These are phyloP conservation scores for Drosophila pseudotalamancana DNA, from an alignment of 2,888 invertebrate species.

Conservation along the genomic window DNA sequence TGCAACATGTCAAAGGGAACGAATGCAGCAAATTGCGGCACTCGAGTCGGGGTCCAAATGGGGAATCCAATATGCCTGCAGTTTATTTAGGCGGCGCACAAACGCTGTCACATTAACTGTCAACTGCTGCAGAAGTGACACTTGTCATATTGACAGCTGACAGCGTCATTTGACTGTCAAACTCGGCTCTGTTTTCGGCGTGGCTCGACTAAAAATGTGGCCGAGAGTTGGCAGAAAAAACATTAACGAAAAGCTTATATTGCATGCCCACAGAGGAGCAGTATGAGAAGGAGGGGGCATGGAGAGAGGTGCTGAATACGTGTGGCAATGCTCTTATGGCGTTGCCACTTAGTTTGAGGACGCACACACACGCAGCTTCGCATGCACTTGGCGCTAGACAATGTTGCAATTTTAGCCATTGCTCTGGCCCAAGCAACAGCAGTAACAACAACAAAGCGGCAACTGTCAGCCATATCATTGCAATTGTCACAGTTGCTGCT, in stretches of 20 bases:
- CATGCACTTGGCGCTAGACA: slow-evolving; percentile 71
- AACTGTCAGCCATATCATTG: slow-evolving; percentile 76
- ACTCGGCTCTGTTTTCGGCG: slow-evolving; percentile 47
- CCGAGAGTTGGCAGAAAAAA: slow-evolving; percentile 39
- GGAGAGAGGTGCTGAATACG: slow-evolving; percentile 12
- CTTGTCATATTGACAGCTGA: slow-evolving; percentile 83
- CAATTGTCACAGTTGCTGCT: slow-evolving; percentile 68
- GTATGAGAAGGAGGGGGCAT: background rate
- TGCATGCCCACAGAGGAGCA: background rate
- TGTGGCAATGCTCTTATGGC: slow-evolving; percentile 67
- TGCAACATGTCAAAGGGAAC: slow-evolving; percentile 26
- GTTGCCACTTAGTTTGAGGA: slow-evolving; percentile 76
- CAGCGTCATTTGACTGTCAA: slow-evolving; percentile 83
- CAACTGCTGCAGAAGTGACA: slow-evolving; percentile 81
- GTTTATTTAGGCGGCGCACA: slow-evolving; percentile 76
- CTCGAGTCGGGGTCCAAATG: slow-evolving; percentile 21
- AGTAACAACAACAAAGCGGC: slow-evolving; percentile 44
- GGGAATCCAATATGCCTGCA: slow-evolving; percentile 78
- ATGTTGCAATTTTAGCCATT: slow-evolving; percentile 72
- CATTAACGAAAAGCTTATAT: slow-evolving; percentile 12
- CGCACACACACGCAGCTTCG: slow-evolving; percentile 31
- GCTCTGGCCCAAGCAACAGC: slow-evolving; percentile 26
- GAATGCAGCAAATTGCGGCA: slow-evolving; percentile 4
- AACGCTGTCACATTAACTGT: slow-evolving; percentile 79
- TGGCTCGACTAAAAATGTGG: slow-evolving; percentile 45